Percentiles rank a stretch among this genome's conserved stretches.
phyloP scores from a whole-genome alignment of 2,888 invertebrate genomes.

The Callinectes sapidus region DNA sequence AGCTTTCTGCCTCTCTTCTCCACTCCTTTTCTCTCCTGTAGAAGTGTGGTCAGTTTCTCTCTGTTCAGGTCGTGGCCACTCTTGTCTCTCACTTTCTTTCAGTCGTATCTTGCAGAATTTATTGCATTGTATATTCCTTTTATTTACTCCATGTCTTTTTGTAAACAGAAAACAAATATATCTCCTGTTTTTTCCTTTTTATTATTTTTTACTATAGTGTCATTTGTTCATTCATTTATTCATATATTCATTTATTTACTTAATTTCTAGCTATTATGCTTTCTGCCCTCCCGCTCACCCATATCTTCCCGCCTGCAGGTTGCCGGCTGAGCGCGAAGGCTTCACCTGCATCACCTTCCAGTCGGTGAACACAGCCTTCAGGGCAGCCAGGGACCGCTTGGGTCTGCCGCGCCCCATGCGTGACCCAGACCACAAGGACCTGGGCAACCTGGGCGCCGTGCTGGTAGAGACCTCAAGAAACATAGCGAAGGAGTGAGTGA shows the following conservation, averaged over 20 bases:
- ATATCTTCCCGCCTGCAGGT: constrained; percentile 48
- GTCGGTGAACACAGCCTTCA: constrained; percentile 73
- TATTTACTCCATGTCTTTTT: too few relatives aligned
- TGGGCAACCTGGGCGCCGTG: constrained; percentile 73
- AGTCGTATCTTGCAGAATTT: too few relatives aligned
- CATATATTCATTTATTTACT: too few relatives aligned
- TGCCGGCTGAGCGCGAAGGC: constrained; percentile 68
- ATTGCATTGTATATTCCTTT: too few relatives aligned
- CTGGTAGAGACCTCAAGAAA: constrained; percentile 73
- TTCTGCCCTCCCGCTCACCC: not conserved
- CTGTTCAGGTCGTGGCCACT: too few relatives aligned
- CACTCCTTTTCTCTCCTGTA: not conserved
- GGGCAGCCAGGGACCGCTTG: constrained; percentile 68
- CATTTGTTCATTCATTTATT: not conserved
- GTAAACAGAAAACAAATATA: not conserved
- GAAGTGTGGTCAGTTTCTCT: not conserved
- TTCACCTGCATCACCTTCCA: constrained; percentile 73
- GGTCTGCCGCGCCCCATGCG: constrained; percentile 71
- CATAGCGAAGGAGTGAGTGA: constrained; percentile 73
- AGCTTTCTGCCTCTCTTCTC: not conserved
- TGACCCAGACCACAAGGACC: constrained; percentile 69
- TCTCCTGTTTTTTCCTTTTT: not conserved
- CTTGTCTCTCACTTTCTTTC: too few relatives aligned
- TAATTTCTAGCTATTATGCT: not conserved
- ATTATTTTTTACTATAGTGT: not conserved